Evolutionary conservation across 2,888 invertebrate genomes (phyloP), one percentile per base, ranked within the genome.

Genomic region (Tetheella fluctuosa): DNA sequence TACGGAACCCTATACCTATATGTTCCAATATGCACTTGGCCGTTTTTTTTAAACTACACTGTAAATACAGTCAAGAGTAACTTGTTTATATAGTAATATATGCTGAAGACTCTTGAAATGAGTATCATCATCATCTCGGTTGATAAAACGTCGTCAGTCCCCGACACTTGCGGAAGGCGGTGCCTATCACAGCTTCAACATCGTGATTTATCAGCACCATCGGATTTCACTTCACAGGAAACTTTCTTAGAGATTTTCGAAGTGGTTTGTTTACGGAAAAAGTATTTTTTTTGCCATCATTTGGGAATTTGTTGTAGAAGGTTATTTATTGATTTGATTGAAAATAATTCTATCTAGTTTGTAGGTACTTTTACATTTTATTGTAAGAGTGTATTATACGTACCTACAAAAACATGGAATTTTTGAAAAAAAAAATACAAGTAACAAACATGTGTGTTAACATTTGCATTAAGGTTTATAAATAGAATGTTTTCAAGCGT

Each of bases 141-240:
- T 12, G 34, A 23, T 20, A 55, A 23, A 37, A 54, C 4, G 54
- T 54, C 54, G 30, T 34, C 17, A 23, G 17, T 5, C 1, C 7
- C 34, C 34, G 34, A 12, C 55, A 37, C 37, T 55, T 55, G 48
- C 1, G 20, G 55, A n/a, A 20, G 20, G 13, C n/a, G 34, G 13
- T n/a, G n/a, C 2, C 34, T 34, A 34, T 34, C 34, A 34, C 34
- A 34, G 34, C 13, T 23, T 34, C 20, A 20, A 34, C 55, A 55
- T 55, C 55, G 55, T 55, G 55, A 15, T 28, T 34, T 55, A 55
- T 55, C 55, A 34, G 15, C 54, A 10, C 55, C 55, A 55, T 55
- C 55, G 55, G 23, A 34, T 34, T 37, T 34, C 12, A 34, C 34
- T 23, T 48, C 48, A 17, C 48, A 15, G 15, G 17, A 42, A 42